Evolutionary conservation across 2,113 vertebrate species (phyloP).

Genomic region (Ptilorrhoa leucosticta): DNA sequence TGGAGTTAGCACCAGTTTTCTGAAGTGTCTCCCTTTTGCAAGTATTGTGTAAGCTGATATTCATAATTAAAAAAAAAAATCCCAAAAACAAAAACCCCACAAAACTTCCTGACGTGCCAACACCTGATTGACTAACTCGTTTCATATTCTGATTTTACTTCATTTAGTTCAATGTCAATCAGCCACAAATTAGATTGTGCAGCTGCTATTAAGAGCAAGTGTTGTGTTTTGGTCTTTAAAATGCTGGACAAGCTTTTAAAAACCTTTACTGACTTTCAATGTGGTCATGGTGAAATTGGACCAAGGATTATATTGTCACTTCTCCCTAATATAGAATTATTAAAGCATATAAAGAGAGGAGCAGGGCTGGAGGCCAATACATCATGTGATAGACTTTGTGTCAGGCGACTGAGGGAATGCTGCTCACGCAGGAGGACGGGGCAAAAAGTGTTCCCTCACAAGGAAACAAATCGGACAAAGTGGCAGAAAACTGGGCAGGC

Average conservation of each 20-base stretch:
- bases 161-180: background rate
- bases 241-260: background rate
- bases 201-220: background rate
- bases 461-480: background rate
- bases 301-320: constrained; percentile 39
- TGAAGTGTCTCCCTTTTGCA: background rate
- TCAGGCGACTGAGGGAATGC: background rate
- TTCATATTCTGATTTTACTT: background rate
- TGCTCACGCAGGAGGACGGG: background rate
- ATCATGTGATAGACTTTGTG: constrained; percentile 50
- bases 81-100: background rate
- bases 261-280: background rate
- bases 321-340: constrained; percentile 46
- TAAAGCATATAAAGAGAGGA: constrained; percentile 4
- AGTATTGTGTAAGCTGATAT: background rate
- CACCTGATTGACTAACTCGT: background rate
- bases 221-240: background rate
- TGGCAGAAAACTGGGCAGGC: background rate
- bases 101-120: background rate
- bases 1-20: background rate
- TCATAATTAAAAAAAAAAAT: background rate
- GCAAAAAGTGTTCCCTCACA: background rate
- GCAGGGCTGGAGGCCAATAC: background rate
- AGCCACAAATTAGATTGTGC: background rate
- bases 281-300: background rate